Evolutionary conservation across 2,888 invertebrate genomes (phyloP).

Genomic region (Beris morrisii): DNA sequence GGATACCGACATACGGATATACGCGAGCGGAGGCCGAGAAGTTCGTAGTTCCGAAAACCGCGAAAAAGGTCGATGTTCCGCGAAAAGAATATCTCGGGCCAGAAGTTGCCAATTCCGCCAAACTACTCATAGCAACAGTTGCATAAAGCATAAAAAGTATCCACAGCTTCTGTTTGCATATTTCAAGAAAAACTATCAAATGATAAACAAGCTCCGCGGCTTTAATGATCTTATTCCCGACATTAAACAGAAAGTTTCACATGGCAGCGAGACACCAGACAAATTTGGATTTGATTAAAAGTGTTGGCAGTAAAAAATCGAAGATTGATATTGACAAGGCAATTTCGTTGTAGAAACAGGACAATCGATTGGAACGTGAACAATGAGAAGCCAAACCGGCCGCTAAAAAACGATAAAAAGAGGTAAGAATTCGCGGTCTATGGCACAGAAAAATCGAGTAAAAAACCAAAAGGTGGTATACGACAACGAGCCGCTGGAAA

Average conservation of each 20-base stretch:
- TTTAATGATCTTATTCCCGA: slow-evolving; percentile 71
- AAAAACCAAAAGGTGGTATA: slow-evolving; percentile 70
- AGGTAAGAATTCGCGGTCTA: slow-evolving; percentile 43
- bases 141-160: slow-evolving; percentile 85
- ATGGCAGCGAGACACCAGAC: slow-evolving; percentile 67
- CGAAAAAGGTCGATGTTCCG: slow-evolving; percentile 81
- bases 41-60: slow-evolving; percentile 86
- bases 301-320: slow-evolving; percentile 74
- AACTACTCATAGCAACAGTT: slow-evolving; percentile 78
- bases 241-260: slow-evolving; percentile 67
- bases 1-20: slow-evolving; percentile 70
- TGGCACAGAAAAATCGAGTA: slow-evolving; percentile 44
- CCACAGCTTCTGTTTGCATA: slow-evolving; percentile 95
- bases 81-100: slow-evolving; percentile 79
- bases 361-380: slow-evolving; percentile 64
- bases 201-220: slow-evolving; percentile 79
- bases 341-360: slow-evolving; percentile 67
- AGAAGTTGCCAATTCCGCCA: slow-evolving; percentile 72
- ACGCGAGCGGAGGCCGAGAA: slow-evolving; percentile 79
- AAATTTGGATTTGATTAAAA: slow-evolving; percentile 73
- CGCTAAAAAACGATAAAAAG: slow-evolving; percentile 44
- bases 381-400: slow-evolving; percentile 52
- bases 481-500: slow-evolving; percentile 70
- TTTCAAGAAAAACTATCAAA: slow-evolving; percentile 88
- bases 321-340: slow-evolving; percentile 78